Base-by-base conservation (phyloP, 2,113 vertebrate genomes). In the Hyperopisus bebe region DNA sequence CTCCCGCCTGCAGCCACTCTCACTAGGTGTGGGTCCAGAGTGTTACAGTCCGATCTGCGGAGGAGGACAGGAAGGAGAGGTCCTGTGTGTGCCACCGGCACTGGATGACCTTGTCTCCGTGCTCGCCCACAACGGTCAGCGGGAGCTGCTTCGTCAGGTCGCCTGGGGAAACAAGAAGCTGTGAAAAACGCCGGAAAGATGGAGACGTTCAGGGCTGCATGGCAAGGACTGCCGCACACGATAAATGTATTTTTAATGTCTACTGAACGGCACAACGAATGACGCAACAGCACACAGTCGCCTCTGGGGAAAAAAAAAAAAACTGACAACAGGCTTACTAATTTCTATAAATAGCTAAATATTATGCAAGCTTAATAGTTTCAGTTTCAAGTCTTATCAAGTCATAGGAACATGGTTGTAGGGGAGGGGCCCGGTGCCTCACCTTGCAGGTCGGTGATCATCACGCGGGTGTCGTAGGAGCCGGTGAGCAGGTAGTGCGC, bases 101-200 rank as follows among this genome's bases (percentile, higher is more conserved):
- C 86, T 99, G 98, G 91, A 99, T 99, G 94, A 99, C 98, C 94
- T 99, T 99, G 96, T 99, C 98, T 62, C 97, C 97, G 92, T 99
- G 98, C 90, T 99, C 97, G 80, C 98, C 98, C 44, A 97, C 98
- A 89, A 97, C 96, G 84, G 97, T 99, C 90, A 96, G 94, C 53
- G 98, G 98, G 94, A 99, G 95, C 94, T 95, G 98, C 92, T 99
- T 99, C 0, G 98, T 99, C 91, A 99, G 90, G 92, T 96, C 96
- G 48, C 96, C 95, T 96, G 15, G 10, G 17, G 44, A 0, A 89
- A 85, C 8, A 47, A 50, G 39, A 35, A 27, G 46, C 24, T 5
- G 85, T 86, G 3, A 11, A 0, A 27, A 86, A 51, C 0, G 4
- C 3, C 0, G 15, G 80, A 24, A 24, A 21, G 80, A 42, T 15